Evolutionary conservation across 2,888 invertebrate species (phyloP).

Genomic region (Agriopis leucophaearia): DNA sequence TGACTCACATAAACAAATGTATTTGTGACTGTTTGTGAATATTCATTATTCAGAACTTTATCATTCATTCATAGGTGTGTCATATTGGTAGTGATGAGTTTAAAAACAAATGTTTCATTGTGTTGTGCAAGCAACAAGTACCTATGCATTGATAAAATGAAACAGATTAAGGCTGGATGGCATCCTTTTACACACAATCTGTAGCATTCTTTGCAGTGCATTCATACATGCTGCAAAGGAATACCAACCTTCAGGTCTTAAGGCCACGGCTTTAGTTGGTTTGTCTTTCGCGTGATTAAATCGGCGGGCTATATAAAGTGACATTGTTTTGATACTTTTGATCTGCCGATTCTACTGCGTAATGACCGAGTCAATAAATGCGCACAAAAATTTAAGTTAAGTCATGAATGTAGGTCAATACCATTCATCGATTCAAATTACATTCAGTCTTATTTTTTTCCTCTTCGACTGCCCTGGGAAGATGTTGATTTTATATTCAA

Average conservation of each 20-base stretch:
- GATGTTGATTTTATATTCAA: constrained; percentile 10
- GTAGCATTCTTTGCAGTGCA: constrained; percentile 55
- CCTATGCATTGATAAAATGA: constrained; percentile 51
- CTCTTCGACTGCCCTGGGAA: background rate
- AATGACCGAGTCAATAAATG: constrained; percentile 49
- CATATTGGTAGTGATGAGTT: constrained; percentile 47
- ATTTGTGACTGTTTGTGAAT: constrained; percentile 50
- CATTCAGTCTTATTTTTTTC: constrained; percentile 12
- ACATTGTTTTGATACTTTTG: constrained; percentile 57
- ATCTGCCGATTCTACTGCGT: constrained; percentile 61
- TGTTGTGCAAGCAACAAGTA: constrained; percentile 51
- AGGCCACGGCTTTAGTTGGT: constrained; percentile 15
- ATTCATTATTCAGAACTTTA: constrained; percentile 61
- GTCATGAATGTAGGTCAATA: constrained; percentile 44
- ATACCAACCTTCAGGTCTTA: constrained; percentile 39
- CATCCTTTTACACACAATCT: constrained; percentile 54
- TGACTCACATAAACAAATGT: constrained; percentile 66
- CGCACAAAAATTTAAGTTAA: constrained; percentile 39
- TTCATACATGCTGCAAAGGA: constrained; percentile 32
- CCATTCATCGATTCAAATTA: constrained; percentile 33
- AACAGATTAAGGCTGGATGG: constrained; percentile 54
- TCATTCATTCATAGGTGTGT: constrained; percentile 55
- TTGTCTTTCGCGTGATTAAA: constrained; percentile 7
- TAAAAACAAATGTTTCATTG: constrained; percentile 57
- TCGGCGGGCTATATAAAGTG: constrained; percentile 23